These are phyloP conservation scores for Pasiphila rectangulata DNA, from an alignment of 2,888 invertebrate species.

Conservation along the genomic window DNA sequence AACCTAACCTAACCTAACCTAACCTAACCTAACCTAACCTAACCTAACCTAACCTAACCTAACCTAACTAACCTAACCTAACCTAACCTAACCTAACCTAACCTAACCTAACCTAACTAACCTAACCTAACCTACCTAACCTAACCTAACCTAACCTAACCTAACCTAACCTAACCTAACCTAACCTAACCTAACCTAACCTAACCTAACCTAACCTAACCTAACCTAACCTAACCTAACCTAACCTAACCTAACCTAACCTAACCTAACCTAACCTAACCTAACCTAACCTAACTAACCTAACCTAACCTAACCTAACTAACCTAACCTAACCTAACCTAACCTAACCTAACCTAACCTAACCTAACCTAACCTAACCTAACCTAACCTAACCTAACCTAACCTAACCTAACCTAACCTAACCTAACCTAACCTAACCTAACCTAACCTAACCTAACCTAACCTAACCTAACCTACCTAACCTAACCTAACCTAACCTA, in stretches of 20 bases:
- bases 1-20: conserved; percentile 31
- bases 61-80: conserved; percentile 19
- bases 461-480: conserved; percentile 20
- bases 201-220: conserved; percentile 2
- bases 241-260: conserved; percentile 9
- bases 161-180: conserved; percentile 2
- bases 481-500: conserved; percentile 20
- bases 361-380: conserved; percentile 20
- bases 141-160: conserved; percentile 29
- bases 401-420: conserved; percentile 20
- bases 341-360: conserved; percentile 20
- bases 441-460: conserved; percentile 19
- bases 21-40: conserved; percentile 31
- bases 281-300: conserved; percentile 20
- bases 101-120: conserved; percentile 30
- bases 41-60: conserved; percentile 30
- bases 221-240: conserved; percentile 2
- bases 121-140: conserved; percentile 31
- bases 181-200: conserved; percentile 2
- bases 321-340: conserved; percentile 19
- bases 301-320: conserved; percentile 19
- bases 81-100: conserved; percentile 30
- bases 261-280: conserved; percentile 18
- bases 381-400: conserved; percentile 20
- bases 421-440: conserved; percentile 20